Conservation (phyloP, 2,113 vertebrate species). For the Oceanites oceanicus region DNA sequence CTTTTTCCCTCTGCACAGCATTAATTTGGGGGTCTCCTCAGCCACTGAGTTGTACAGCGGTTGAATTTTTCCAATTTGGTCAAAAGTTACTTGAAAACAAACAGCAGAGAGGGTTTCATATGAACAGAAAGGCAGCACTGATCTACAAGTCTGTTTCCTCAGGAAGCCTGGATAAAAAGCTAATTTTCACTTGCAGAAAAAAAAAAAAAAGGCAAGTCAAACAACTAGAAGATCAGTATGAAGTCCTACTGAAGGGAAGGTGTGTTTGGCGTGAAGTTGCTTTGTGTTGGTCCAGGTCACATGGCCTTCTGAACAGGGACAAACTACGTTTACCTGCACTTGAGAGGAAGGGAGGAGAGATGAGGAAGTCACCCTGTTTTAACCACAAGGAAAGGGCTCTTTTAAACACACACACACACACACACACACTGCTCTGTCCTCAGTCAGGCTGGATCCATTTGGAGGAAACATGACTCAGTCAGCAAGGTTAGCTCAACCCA, state of each 20-base stretch:
- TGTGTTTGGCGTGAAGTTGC: neutral
- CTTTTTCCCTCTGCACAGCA: neutral
- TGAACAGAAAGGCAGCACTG: neutral
- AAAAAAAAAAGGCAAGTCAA: neutral
- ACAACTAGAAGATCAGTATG: neutral
- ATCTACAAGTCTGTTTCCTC: neutral
- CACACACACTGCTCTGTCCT: neutral
- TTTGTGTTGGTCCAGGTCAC: neutral
- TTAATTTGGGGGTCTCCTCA: neutral
- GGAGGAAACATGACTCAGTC: neutral
- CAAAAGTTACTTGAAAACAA: neutral
- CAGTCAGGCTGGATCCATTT: neutral
- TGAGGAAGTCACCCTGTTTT: neutral
- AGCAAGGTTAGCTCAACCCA: neutral
- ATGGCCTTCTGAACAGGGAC: neutral
- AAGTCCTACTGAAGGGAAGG: neutral
- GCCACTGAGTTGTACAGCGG: accelerated
- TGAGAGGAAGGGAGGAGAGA: neutral
- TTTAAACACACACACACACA: accelerated
- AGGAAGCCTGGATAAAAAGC: neutral
- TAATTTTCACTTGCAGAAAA: neutral
- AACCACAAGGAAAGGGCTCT: neutral
- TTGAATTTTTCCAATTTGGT: neutral
- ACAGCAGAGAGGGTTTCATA: neutral
- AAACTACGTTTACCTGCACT: neutral